Base-by-base conservation (phyloP, 2,888 invertebrate species). In the Eulithis prunata region DNA sequence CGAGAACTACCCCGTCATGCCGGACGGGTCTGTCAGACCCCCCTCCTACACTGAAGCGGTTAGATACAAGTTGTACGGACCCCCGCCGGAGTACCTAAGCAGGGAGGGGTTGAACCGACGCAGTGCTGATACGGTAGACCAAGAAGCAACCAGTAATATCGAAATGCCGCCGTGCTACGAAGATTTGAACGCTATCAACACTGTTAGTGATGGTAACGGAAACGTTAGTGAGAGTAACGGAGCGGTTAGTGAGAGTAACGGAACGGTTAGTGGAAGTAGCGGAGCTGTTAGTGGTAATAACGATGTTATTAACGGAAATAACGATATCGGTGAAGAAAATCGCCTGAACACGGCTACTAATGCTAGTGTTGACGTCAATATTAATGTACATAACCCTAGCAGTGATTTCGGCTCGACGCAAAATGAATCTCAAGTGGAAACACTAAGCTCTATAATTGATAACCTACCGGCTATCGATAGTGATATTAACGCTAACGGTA, bases 161-260 rank as follows among this genome's bases (percentile, higher is more conserved):
- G 92, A 92, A 76, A 85, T 90, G 89, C 92, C 92, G 0, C 92
- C 92, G 0, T 75, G 87, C 6, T 92, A 93, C 60, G 90, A 91
- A 1, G 92, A 92, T 1, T 61, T 91, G 10, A 78, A 80, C 0
- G 59, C 47, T 12, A 41, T 32, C 43, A 70, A 62, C 49, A 41
- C 65, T 57, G 21, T 61, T 12, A 61, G n/a, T 46, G 46, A 38
- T 53, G 10, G n/a, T 58, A 56, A 57, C 13, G 53, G 14, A 3
- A 41, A 2, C 12, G 56, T 36, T 58, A 61, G 21, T n/a, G 56
- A 41, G 2, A 21, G 6, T 56, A 57, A 56, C 12, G 62, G 12
- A 13, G 2, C 66, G 12, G 64, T 61, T 56, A 69, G 63, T 54
- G 65, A 32, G 32, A 51, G 13, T 51, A 38, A 36, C 28, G 59